phyloP scores from a whole-genome alignment of 2,888 invertebrate species.

The Falcaria lacertinaria region DNA sequence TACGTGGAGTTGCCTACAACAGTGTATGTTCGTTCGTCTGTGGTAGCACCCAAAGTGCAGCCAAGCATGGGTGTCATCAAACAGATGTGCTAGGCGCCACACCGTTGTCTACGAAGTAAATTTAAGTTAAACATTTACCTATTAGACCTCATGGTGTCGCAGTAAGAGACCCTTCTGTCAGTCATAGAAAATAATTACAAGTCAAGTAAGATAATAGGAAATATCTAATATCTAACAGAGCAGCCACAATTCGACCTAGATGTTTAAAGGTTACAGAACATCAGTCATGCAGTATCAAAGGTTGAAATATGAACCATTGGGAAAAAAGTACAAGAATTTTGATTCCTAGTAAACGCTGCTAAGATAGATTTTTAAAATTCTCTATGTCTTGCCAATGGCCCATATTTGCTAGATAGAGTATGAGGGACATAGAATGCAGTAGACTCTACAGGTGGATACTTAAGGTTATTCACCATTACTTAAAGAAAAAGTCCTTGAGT shows the following conservation, averaged over 20 bases:
- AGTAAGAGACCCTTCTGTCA: conserved; percentile 6
- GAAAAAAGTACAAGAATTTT: conserved; percentile 15
- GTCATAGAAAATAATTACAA: conserved; percentile 10
- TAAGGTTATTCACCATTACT: conserved; percentile 68
- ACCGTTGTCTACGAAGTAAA: conserved; percentile 24
- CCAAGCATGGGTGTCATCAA: conserved; percentile 35
- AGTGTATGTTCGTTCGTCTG: neutral
- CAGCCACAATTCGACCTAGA: conserved; percentile 53
- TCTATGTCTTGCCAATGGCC: conserved; percentile 30
- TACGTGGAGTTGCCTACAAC: neutral
- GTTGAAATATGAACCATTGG: conserved; percentile 45
- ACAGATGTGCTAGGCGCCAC: conserved; percentile 24
- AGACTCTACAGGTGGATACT: conserved; percentile 61
- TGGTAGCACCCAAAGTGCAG: conserved; percentile 28
- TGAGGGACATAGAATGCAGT: conserved; percentile 43
- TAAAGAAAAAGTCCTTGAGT: conserved; percentile 67
- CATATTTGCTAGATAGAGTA: conserved; percentile 41
- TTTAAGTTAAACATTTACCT: conserved; percentile 27
- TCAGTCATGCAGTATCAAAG: conserved; percentile 50
- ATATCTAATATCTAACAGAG: conserved; percentile 48
- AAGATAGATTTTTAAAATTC: conserved; percentile 6
- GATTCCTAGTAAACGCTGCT: no score
- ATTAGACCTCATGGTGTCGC: conserved; percentile 22
- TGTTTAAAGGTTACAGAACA: conserved; percentile 47
- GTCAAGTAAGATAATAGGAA: conserved; percentile 25